These are phyloP conservation scores for Odontocolon sp. DNA, from an alignment of 2,888 invertebrate species.

Conservation along the genomic window DNA sequence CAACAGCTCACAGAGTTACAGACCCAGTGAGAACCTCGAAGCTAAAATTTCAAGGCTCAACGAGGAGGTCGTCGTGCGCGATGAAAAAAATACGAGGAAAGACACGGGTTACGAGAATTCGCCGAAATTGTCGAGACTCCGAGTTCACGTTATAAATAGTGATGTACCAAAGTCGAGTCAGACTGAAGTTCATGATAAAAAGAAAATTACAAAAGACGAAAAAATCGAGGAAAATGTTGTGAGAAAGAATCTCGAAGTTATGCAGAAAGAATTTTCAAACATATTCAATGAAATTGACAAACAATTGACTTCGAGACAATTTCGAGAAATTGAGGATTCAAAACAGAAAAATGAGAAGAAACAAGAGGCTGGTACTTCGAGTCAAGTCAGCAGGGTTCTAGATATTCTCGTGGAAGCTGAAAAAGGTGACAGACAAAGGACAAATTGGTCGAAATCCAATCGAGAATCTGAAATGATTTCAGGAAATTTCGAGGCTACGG, in stretches of 20 bases:
- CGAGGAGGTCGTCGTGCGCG: slow-evolving; percentile 16
- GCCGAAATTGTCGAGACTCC: slow-evolving; percentile 51
- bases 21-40: background rate
- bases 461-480: slow-evolving; percentile 22
- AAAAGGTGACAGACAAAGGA: slow-evolving; percentile 64
- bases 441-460: slow-evolving; percentile 4
- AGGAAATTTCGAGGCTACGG: background rate
- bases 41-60: slow-evolving; percentile 24
- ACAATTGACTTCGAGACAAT: slow-evolving; percentile 66
- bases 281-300: slow-evolving; percentile 76
- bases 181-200: slow-evolving; percentile 14
- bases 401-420: slow-evolving; percentile 72
- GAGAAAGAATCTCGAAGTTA: slow-evolving; percentile 15
- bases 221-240: background rate
- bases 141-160: slow-evolving; percentile 13
- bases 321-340: slow-evolving; percentile 48
- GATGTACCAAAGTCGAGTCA: slow-evolving; percentile 14
- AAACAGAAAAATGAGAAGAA: slow-evolving; percentile 29
- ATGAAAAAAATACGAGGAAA: slow-evolving; percentile 24
- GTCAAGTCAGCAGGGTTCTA: slow-evolving; percentile 71
- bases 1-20: slow-evolving; percentile 4
- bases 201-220: slow-evolving; percentile 1
- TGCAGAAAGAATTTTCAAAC: slow-evolving; percentile 71
- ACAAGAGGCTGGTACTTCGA: slow-evolving; percentile 65
- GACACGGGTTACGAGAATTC: slow-evolving; percentile 46